Percentiles rank a stretch among this genome's conserved stretches.
phyloP scores from a whole-genome alignment of 2,113 vertebrate species.

The Pogonocichla stellata region DNA sequence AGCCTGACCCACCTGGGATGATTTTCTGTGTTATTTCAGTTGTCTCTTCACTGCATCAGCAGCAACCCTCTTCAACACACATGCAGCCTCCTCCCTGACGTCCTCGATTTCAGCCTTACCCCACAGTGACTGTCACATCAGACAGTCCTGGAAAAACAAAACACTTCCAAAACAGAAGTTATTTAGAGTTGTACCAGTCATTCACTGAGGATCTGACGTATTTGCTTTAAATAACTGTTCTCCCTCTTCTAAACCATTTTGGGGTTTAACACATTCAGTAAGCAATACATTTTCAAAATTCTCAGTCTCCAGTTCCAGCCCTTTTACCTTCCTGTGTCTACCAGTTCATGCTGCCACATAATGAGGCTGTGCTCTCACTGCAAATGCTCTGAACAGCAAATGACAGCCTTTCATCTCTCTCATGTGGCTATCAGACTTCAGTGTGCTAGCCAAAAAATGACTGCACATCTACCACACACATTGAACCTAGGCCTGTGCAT shows the following conservation, averaged over 20 bases:
- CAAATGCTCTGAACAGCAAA: neutral
- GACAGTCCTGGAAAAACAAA: neutral
- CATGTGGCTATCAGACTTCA: neutral
- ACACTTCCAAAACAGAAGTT: neutral
- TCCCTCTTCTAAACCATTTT: neutral
- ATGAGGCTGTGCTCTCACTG: neutral
- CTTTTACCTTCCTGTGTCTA: neutral
- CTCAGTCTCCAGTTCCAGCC: neutral
- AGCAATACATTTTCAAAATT: neutral
- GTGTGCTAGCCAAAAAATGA: neutral
- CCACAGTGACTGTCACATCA: neutral
- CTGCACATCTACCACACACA: neutral
- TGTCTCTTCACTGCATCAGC: neutral
- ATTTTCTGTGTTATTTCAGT: neutral
- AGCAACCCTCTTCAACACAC: neutral
- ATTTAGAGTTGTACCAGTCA: neutral
- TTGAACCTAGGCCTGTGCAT: neutral
- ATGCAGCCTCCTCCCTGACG: rapidly evolving
- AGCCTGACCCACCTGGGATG: neutral
- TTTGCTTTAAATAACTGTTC: neutral
- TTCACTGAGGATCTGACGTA: neutral
- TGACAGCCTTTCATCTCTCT: neutral
- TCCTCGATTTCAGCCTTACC: neutral
- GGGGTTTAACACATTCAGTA: neutral
- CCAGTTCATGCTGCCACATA: neutral